Evolutionary conservation across 2,888 invertebrate species (phyloP).

Genomic region (Trissoscelio sp.): DNA sequence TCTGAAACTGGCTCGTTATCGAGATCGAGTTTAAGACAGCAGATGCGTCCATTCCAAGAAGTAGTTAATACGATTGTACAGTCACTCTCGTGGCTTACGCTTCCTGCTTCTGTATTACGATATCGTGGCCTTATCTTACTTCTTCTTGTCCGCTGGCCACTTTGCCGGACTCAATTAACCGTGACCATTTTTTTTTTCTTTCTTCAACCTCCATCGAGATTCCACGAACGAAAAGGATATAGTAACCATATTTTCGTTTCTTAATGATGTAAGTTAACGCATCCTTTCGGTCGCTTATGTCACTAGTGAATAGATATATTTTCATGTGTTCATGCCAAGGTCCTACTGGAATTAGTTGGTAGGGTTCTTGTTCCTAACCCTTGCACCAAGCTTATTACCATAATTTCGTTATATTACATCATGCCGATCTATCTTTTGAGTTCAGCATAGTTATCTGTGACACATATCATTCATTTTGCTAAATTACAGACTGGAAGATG

Average conservation of each 20-base stretch:
- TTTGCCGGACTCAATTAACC: slow-evolving; percentile 52
- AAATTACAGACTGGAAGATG: too few species aligned
- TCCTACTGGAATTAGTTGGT: too few species aligned
- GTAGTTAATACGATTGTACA: slow-evolving; percentile 77
- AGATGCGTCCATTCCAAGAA: slow-evolving; percentile 74
- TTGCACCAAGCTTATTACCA: too few species aligned
- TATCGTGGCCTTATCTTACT: slow-evolving; percentile 67
- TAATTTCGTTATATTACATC: too few species aligned
- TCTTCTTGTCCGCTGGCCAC: slow-evolving; percentile 55
- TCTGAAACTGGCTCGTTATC: slow-evolving; percentile 68
- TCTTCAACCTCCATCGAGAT: slow-evolving; percentile 29
- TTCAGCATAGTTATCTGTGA: too few species aligned
- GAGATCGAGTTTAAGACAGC: slow-evolving; percentile 71
- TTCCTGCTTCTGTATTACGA: slow-evolving; percentile 78
- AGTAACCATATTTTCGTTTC: slow-evolving; percentile 52
- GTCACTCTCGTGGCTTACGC: slow-evolving; percentile 72
- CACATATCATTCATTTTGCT: too few species aligned
- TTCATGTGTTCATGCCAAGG: slow-evolving; percentile 42
- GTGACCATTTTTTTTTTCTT: slow-evolving; percentile 45
- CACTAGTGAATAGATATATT: slow-evolving; percentile 12
- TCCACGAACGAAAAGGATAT: slow-evolving; percentile 50
- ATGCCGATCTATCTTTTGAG: too few species aligned
- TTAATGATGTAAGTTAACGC: slow-evolving; percentile 65
- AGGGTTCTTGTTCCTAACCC: too few species aligned
- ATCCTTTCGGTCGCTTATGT: slow-evolving; percentile 42